Conservation (phyloP, 2,888 invertebrate genomes). For the Amorpha juglandis region DNA sequence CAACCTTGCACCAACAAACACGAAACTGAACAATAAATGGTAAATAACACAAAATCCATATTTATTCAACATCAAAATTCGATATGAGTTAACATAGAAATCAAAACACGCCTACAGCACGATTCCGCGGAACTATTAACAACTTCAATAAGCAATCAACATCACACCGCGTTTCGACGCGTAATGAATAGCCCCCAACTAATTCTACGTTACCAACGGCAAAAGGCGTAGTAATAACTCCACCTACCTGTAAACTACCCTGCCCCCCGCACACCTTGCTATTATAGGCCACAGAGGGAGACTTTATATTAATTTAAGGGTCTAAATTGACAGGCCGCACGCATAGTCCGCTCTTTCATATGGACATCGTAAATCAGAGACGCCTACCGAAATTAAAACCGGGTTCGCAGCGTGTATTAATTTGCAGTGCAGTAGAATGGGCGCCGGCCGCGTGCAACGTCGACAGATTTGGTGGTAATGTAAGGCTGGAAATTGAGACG, state of each 20-base stretch:
- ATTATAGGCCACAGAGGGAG: constrained; percentile 41
- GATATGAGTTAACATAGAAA: constrained; percentile 33
- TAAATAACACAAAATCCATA: constrained; percentile 29
- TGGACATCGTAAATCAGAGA: constrained; percentile 76
- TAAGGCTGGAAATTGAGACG: constrained; percentile 63
- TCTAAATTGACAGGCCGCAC: constrained; percentile 63
- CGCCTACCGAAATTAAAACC: constrained; percentile 76
- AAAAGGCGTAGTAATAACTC: constrained; percentile 61
- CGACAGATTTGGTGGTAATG: constrained; percentile 70
- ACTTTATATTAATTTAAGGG: constrained; percentile 52
- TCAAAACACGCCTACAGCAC: constrained; percentile 35
- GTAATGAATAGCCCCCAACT: constrained; percentile 68
- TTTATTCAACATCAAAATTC: constrained; percentile 30
- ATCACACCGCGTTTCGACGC: constrained; percentile 59
- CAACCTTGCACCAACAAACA: no score
- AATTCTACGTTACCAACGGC: constrained; percentile 66
- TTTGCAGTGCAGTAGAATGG: constrained; percentile 57
- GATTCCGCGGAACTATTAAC: constrained; percentile 59
- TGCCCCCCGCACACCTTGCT: constrained; percentile 40
- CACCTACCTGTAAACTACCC: constrained; percentile 48
- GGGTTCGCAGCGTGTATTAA: constrained; percentile 68
- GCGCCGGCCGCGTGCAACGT: constrained; percentile 54
- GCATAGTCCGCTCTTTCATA: constrained; percentile 71
- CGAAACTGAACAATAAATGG: neutral
- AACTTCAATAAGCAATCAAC: constrained; percentile 71